Evolutionary conservation across 2,888 invertebrate genomes (phyloP).

Genomic region (Phrixothrix hirtus): DNA sequence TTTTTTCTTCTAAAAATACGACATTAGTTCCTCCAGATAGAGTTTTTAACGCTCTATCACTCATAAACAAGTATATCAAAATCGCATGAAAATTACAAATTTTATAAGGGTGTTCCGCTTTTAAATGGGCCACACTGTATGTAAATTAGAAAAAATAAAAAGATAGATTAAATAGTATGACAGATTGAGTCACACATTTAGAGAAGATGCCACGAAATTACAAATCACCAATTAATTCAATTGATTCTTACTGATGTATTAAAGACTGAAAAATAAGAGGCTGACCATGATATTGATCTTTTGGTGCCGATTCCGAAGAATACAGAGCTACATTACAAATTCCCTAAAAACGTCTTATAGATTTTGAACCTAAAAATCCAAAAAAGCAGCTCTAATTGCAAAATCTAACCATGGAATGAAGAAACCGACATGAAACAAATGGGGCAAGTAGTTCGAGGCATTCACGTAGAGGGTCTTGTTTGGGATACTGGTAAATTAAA

Average conservation of each 20-base stretch:
- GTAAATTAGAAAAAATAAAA: too few species aligned
- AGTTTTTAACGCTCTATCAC: too few species aligned
- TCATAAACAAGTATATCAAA: too few species aligned
- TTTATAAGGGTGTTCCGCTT: too few species aligned
- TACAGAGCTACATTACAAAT: slow-evolving; percentile 73
- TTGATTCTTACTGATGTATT: slow-evolving; percentile 9
- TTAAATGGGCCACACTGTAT: too few species aligned
- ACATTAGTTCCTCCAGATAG: too few species aligned
- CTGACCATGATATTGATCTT: slow-evolving; percentile 79
- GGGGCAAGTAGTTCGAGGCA: slow-evolving; percentile 78
- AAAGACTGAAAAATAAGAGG: slow-evolving; percentile 57
- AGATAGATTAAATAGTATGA: slow-evolving; percentile 23
- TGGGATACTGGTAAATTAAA: slow-evolving; percentile 94
- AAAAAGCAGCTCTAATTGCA: slow-evolving; percentile 87
- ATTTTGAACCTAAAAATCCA: slow-evolving; percentile 88
- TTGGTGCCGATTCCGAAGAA: slow-evolving; percentile 81
- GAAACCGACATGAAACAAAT: slow-evolving; percentile 89
- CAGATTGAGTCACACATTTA: slow-evolving; percentile 38
- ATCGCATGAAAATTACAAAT: too few species aligned
- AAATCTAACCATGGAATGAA: slow-evolving; percentile 94
- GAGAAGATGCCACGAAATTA: slow-evolving; percentile 39
- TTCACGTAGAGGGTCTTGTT: slow-evolving; percentile 81
- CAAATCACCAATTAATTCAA: slow-evolving; percentile 4
- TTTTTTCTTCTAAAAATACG: too few species aligned
- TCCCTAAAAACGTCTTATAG: slow-evolving; percentile 82